phyloP scores from a whole-genome alignment of 2,113 vertebrate species.

The Coptodon bakossiorum region DNA sequence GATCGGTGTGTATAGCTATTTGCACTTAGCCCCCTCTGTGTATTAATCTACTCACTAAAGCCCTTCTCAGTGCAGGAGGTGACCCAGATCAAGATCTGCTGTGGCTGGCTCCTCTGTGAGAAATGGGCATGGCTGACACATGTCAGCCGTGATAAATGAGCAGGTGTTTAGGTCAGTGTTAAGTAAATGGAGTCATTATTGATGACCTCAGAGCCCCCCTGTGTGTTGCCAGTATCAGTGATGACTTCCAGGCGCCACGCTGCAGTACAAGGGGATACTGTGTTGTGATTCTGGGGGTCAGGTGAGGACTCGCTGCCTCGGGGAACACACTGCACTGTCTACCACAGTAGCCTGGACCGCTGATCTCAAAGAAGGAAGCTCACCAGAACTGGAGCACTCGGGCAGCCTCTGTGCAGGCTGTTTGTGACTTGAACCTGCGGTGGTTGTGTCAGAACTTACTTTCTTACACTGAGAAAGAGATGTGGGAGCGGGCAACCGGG shows the following conservation, averaged over 20 bases:
- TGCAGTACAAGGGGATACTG: constrained; percentile 20
- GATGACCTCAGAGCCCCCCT: constrained; percentile 48
- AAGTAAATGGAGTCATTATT: constrained; percentile 67
- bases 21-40: neutral
- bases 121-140: constrained; percentile 46
- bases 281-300: constrained; percentile 41
- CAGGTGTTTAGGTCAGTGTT: constrained; percentile 61
- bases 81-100: constrained; percentile 45
- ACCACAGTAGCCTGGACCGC: neutral
- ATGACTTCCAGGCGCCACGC: constrained; percentile 45
- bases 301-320: constrained; percentile 21
- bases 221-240: constrained; percentile 46
- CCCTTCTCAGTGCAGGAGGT: constrained; percentile 21
- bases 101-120: constrained; percentile 25
- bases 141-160: constrained; percentile 56
- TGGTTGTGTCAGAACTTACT: neutral
- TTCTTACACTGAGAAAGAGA: neutral
- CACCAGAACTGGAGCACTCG: neutral
- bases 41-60: neutral
- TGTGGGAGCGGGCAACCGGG: fast-evolving
- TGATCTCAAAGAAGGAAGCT: constrained; percentile 49
- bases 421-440: neutral
- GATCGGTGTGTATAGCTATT: neutral
- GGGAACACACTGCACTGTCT: constrained; percentile 6
- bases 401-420: neutral